phyloP scores from a whole-genome alignment of 2,797 vertebrate genomes.

The Acestrorhynchus altus region DNA sequence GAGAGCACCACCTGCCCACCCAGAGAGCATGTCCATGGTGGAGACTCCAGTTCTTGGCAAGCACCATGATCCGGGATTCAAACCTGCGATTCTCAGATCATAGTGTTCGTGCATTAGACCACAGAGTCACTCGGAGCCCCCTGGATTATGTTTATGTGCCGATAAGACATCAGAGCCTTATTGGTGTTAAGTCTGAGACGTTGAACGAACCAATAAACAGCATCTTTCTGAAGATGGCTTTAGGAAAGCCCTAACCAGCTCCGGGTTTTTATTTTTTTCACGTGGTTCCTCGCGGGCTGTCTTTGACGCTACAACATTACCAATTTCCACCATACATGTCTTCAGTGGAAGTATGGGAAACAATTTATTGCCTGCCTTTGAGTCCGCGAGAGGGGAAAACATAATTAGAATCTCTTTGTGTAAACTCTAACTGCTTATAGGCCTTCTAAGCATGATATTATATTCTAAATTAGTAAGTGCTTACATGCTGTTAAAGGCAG shows the following conservation, averaged over 20 bases:
- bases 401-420: conserved; percentile 71
- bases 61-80: no score
- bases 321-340: conserved; percentile 37
- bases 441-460: conserved; percentile 77
- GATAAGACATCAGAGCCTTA: no score
- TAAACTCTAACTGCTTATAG: conserved; percentile 76
- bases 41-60: no score
- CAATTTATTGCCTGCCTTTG: conserved; percentile 48
- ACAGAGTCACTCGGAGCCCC: no score
- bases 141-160: no score
- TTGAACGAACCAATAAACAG: conserved; percentile 25
- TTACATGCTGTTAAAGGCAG: conserved; percentile 81
- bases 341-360: conserved; percentile 34
- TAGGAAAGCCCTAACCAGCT: conserved; percentile 21
- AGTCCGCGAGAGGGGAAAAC: conserved; percentile 47
- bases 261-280: conserved; percentile 36
- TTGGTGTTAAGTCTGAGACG: no score
- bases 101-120: no score
- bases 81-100: no score
- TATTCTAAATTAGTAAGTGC: conserved; percentile 81
- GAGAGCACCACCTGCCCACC: no score
- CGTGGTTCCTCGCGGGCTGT: conserved; percentile 41
- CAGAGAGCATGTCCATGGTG: no score
- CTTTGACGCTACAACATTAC: conserved; percentile 42
- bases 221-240: conserved; percentile 17